Evolutionary conservation across 2,888 invertebrate genomes (phyloP).

Genomic region (Chrysolina americana): DNA sequence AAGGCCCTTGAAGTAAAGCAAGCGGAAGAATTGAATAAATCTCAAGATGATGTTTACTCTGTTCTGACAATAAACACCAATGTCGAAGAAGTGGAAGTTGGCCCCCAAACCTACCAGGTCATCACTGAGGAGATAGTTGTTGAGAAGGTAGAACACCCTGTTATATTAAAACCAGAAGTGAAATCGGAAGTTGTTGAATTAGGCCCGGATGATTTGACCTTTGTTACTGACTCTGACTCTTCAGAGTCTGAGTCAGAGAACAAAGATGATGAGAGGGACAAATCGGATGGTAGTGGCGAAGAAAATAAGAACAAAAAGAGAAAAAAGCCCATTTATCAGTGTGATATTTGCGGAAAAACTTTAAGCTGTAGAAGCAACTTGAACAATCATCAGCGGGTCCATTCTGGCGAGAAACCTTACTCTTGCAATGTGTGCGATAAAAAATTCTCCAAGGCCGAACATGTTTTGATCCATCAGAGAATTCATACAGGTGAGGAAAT

Average conservation of each 20-base stretch:
- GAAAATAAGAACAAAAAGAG: constrained; percentile 24
- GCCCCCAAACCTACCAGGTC: constrained; percentile 35
- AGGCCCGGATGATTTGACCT: constrained; percentile 38
- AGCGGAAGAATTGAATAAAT: constrained; percentile 30
- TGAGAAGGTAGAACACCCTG: constrained; percentile 26
- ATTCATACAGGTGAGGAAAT: constrained; percentile 58
- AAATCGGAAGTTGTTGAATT: constrained; percentile 16
- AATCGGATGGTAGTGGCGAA: not conserved
- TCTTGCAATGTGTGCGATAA: constrained; percentile 59
- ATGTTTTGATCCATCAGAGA: constrained; percentile 58
- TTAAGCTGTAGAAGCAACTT: constrained; percentile 57
- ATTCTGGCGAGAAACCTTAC: constrained; percentile 59
- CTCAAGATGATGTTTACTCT: constrained; percentile 24
- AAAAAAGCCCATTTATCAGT: constrained; percentile 49
- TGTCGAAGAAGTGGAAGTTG: constrained; percentile 27
- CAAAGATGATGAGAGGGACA: not conserved
- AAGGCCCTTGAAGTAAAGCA: constrained; percentile 39
- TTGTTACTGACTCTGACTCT: constrained; percentile 43
- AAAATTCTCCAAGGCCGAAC: constrained; percentile 58
- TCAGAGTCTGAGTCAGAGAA: constrained; percentile 27
- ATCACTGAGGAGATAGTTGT: constrained; percentile 29
- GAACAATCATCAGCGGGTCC: constrained; percentile 54
- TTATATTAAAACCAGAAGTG: not conserved
- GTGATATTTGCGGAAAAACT: constrained; percentile 59
- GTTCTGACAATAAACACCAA: constrained; percentile 31